Conservation (phyloP, 2,797 vertebrate genomes). For the Australoheros facetus region DNA sequence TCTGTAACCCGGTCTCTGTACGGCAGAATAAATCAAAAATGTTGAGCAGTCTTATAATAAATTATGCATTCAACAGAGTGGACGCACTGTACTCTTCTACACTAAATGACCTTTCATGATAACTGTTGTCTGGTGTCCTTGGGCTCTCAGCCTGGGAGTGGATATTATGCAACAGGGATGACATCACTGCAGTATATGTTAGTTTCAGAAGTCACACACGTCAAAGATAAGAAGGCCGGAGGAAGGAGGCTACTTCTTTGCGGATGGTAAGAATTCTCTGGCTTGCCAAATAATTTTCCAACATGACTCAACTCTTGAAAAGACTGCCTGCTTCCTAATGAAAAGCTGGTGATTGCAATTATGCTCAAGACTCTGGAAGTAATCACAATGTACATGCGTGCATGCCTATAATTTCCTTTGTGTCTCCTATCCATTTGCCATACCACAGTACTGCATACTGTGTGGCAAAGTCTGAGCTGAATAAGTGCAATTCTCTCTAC, state of each 20-base stretch:
- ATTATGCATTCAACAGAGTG: slow-evolving; percentile 66
- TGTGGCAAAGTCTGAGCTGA: no score
- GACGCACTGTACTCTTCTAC: slow-evolving; percentile 60
- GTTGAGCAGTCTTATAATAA: neutral
- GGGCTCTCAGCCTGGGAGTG: slow-evolving; percentile 65
- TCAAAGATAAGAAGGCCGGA: slow-evolving; percentile 61
- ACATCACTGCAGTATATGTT: slow-evolving; percentile 59
- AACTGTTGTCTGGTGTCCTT: slow-evolving; percentile 74
- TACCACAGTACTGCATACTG: no score
- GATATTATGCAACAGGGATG: slow-evolving; percentile 77
- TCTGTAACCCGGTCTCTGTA: no score
- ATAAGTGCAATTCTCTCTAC: neutral
- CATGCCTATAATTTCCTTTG: neutral
- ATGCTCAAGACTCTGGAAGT: no score
- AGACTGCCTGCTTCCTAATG: slow-evolving; percentile 32
- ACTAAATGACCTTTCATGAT: slow-evolving; percentile 81
- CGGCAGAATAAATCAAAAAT: no score
- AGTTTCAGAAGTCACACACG: slow-evolving; percentile 75
- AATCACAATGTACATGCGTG: neutral
- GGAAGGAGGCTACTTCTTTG: slow-evolving; percentile 37
- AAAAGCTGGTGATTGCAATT: slow-evolving; percentile 42
- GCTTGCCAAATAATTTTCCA: slow-evolving; percentile 24
- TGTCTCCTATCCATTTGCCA: neutral
- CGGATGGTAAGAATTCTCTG: slow-evolving; percentile 27
- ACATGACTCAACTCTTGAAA: slow-evolving; percentile 11